These are phyloP conservation scores for Acleris emargana DNA, from an alignment of 2,888 invertebrate species.

Conservation along the genomic window DNA sequence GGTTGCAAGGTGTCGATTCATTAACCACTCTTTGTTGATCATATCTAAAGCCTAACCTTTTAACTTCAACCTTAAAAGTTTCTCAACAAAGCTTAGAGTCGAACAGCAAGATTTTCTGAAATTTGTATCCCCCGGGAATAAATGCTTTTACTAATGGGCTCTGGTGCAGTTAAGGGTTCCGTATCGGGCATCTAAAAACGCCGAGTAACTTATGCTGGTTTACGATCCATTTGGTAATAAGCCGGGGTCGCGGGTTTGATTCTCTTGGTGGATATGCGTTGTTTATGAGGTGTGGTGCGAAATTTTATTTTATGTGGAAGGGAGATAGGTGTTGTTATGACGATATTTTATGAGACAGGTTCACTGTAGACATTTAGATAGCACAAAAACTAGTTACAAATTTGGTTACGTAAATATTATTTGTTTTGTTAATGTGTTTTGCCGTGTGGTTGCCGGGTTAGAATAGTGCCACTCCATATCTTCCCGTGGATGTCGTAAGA, in stretches of 20 bases:
- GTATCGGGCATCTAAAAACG: constrained; percentile 35
- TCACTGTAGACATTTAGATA: too few species aligned
- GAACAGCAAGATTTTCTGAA: neutral
- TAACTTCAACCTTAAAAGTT: neutral
- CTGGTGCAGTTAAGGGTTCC: constrained; percentile 29
- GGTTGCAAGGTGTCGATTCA: constrained; percentile 37
- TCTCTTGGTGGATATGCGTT: constrained; percentile 19
- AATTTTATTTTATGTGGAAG: neutral
- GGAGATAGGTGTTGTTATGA: neutral
- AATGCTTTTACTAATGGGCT: constrained; percentile 41
- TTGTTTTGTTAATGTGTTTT: too few species aligned
- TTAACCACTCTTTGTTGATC: constrained; percentile 35
- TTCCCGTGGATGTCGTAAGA: too few species aligned
- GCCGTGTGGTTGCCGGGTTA: too few species aligned
- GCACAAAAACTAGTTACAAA: too few species aligned
- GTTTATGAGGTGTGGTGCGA: constrained; percentile 21
- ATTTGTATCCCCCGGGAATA: constrained; percentile 38
- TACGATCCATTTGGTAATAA: constrained; percentile 35
- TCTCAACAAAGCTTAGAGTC: neutral
- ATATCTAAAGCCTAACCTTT: constrained; percentile 9
- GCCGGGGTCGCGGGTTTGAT: constrained; percentile 32
- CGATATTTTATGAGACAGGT: too few species aligned
- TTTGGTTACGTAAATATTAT: too few species aligned
- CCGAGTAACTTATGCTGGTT: constrained; percentile 29
- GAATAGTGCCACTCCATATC: too few species aligned